Conservation (phyloP, 2,888 invertebrate genomes). For the Taenaris catops region DNA sequence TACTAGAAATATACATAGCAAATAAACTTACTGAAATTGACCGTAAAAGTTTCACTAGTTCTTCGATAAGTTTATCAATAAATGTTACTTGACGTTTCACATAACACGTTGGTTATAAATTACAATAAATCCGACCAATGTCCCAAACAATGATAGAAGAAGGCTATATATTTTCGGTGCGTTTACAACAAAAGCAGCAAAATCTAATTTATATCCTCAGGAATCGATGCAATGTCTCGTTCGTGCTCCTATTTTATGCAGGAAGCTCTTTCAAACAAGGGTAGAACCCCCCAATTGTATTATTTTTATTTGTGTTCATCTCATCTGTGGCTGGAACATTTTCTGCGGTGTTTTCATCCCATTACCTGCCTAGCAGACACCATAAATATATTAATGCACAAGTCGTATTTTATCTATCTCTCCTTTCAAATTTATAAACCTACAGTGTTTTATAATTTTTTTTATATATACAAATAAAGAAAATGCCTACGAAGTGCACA, state of each 20-base stretch:
- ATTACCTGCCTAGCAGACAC: conserved; percentile 72
- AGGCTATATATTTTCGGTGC: conserved; percentile 3
- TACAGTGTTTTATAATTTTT: no score
- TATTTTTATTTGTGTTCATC: conserved; percentile 60
- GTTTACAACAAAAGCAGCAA: conserved; percentile 18
- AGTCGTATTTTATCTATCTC: conserved; percentile 51
- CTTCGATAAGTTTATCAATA: no score
- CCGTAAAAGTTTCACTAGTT: no score
- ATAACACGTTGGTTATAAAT: no score
- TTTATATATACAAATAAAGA: no score
- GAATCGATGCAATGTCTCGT: conserved; percentile 43
- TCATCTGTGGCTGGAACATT: conserved; percentile 51
- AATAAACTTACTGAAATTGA: no score
- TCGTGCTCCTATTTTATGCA: conserved; percentile 51
- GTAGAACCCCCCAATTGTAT: conserved; percentile 43
- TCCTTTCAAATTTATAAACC: no score
- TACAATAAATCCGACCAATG: conserved; percentile 1
- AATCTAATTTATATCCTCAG: conserved; percentile 43
- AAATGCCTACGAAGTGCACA: no score
- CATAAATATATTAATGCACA: conserved; percentile 69
- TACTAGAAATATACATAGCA: no score
- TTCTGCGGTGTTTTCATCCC: conserved; percentile 70
- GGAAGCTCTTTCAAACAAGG: conserved; percentile 35
- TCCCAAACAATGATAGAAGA: conserved; percentile 1
- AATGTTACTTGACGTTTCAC: no score